Evolutionary conservation across 2,888 invertebrate species (phyloP).

Genomic region (Tubulanus polymorphus): DNA sequence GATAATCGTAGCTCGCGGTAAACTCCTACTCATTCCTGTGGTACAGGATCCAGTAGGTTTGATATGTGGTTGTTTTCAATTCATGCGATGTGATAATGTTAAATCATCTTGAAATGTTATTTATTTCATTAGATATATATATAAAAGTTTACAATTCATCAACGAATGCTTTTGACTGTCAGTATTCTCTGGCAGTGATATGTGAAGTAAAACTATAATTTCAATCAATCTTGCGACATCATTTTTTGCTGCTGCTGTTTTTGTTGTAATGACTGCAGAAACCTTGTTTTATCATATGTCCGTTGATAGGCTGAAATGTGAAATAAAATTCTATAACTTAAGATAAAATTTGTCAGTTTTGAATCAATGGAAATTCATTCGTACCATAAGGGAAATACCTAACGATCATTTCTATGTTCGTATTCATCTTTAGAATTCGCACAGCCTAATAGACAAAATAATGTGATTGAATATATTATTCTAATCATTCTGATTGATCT

Average conservation of each 20-base stretch:
- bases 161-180: too few species aligned
- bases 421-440: conserved; percentile 40
- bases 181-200: too few species aligned
- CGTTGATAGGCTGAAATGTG: conserved; percentile 28
- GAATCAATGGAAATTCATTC: conserved; percentile 13
- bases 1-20: too few species aligned
- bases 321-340: neutral
- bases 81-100: too few species aligned
- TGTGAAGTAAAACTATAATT: too few species aligned
- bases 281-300: conserved; percentile 30
- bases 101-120: too few species aligned
- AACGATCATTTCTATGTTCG: conserved; percentile 40
- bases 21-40: too few species aligned
- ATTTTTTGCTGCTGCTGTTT: conserved; percentile 6
- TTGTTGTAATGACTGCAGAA: conserved; percentile 17
- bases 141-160: too few species aligned
- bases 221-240: too few species aligned
- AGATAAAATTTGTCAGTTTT: neutral
- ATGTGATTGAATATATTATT: neutral
- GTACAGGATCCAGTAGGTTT: too few species aligned
- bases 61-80: too few species aligned
- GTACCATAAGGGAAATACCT: conserved; percentile 48
- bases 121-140: too few species aligned
- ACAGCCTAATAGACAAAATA: conserved; percentile 36
- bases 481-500: neutral